Evolutionary conservation across 2,113 vertebrate genomes (phyloP), one percentile per base, ranked within the genome.

Genomic region (Ptyas mucosa): DNA sequence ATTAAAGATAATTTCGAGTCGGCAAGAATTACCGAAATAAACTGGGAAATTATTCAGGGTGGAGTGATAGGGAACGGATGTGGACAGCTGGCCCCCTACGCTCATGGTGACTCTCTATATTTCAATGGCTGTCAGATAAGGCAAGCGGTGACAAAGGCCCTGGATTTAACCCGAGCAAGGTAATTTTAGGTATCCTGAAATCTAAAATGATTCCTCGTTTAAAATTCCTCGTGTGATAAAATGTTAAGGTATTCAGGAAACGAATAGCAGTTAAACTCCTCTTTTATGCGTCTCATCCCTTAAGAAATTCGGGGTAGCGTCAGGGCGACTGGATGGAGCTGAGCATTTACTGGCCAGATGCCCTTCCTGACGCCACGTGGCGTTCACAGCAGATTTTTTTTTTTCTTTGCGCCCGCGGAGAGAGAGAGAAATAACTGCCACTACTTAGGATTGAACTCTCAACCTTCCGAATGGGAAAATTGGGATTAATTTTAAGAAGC

Each of bases 1-100:
- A 99, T 99, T 97, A 99, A 99, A 97, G 99, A 99, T 95, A 99
- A 99, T 96, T 99, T 99, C 96, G 99, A 99, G 97, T 99, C 99
- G 0, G 98, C 98, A 92, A 97, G 97, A 64, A 98, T 99, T 93
- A 99, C 99, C 26, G 98, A 98, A 96, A 98, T 99, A 97, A 99
- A 98, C 97, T 99, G 99, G 99, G 99, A 99, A 96, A 97, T 98
- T 85, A 99, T 99, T 96, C 99, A 99, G 94, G 99, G 99, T 0
- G 99, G 99, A 3, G 98, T 97, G 49, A 98, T 99, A 95, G 98
- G 99, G 94, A 99, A 98, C 51, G 99, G 99, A 94, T 99, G 99
- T 91, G 99, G 99, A 87, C 99, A 99, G 97, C 98, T 99, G 92
- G 98, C 98, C 29, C 99, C 99, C 26, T 99, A 99, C 0, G 99